Conservation (phyloP, 2,113 vertebrate species). For the Uria lomvia region DNA sequence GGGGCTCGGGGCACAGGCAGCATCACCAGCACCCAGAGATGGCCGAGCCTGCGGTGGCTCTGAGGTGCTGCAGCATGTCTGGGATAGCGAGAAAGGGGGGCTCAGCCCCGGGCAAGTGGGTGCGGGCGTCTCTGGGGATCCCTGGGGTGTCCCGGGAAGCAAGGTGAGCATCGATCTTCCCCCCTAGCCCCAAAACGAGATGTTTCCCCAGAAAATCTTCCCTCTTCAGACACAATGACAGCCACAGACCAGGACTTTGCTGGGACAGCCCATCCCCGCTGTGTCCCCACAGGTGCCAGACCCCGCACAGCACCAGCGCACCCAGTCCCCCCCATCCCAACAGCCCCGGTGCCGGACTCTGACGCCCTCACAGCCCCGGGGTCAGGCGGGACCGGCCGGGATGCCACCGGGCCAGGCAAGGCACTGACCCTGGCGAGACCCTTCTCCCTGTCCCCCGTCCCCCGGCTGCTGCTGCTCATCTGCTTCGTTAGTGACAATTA, state of each 20-base stretch:
- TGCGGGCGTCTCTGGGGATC: background rate
- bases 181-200: accelerated
- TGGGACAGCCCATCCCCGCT: background rate
- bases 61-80: background rate
- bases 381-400: background rate
- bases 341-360: background rate
- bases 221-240: accelerated
- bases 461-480: constrained; percentile 21
- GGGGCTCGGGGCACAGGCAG: accelerated
- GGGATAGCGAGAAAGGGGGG: accelerated
- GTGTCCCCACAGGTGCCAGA: accelerated
- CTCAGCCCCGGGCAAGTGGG: accelerated
- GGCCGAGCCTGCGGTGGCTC: background rate
- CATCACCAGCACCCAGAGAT: accelerated
- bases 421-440: background rate
- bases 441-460: background rate
- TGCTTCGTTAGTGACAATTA: constrained; percentile 74
- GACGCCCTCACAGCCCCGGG: background rate
- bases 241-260: background rate
- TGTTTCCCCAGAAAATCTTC: background rate
- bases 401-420: background rate
- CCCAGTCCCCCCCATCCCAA: background rate
- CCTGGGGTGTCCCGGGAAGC: background rate
- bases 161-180: accelerated
- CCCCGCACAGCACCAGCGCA: accelerated